Conservation (phyloP, 2,113 vertebrate genomes). For the Dasyornis broadbenti region DNA sequence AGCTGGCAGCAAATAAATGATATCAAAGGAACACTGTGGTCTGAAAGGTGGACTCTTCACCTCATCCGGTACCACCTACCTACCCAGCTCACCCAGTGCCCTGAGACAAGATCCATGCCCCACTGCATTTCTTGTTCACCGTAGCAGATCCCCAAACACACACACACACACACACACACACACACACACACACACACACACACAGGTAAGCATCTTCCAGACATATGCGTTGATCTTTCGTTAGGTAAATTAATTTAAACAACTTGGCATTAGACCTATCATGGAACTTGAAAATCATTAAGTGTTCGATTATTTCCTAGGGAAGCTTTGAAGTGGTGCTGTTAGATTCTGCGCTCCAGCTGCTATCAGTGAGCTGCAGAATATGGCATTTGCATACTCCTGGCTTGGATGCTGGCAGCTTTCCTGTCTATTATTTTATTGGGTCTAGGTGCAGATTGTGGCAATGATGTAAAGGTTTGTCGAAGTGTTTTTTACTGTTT, state of each 20-base stretch:
- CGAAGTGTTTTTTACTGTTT: conserved; percentile 12
- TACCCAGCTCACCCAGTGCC: neutral
- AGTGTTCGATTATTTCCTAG: conserved; percentile 20
- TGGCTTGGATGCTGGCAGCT: conserved; percentile 4
- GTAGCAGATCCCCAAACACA: neutral
- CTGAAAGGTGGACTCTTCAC: neutral
- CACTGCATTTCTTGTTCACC: neutral
- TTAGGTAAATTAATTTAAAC: conserved; percentile 30
- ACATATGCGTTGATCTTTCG: neutral
- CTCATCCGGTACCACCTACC: neutral
- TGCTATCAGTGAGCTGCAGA: conserved; percentile 34
- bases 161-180: fast-evolving
- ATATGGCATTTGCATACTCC: neutral
- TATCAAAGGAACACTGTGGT: neutral
- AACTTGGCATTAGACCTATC: neutral
- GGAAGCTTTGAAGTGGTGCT: conserved; percentile 29
- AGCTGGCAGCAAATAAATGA: neutral
- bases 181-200: fast-evolving
- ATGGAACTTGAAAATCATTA: conserved; percentile 11
- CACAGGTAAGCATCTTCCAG: neutral
- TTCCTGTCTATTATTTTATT: conserved; percentile 29
- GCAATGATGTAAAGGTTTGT: conserved; percentile 23
- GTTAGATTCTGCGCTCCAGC: neutral
- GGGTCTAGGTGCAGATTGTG: neutral
- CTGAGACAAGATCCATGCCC: neutral